These are phyloP conservation scores for Probaryconus sp. DNA, from an alignment of 1,140 invertebrate genomes.

Conservation along the genomic window DNA sequence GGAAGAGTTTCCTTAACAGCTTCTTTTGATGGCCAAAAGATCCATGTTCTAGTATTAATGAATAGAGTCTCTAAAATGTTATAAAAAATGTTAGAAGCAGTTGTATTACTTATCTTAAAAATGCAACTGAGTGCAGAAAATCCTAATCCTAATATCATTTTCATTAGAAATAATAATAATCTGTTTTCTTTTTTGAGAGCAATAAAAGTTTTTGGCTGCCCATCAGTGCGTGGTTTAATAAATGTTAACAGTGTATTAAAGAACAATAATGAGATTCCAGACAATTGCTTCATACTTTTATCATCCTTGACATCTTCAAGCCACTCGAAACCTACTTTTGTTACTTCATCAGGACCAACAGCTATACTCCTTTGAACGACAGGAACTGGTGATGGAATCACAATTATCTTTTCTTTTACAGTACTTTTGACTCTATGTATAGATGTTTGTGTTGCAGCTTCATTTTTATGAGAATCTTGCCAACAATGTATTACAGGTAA, in stretches of 20 bases:
- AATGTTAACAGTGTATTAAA: background rate
- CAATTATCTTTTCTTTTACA: too few species aligned
- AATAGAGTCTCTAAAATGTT: background rate
- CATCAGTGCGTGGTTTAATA: background rate
- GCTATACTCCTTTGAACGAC: background rate
- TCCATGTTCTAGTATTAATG: background rate
- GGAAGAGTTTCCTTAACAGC: background rate
- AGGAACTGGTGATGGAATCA: too few species aligned
- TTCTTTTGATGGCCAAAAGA: constrained; percentile 1
- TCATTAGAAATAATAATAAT: constrained; percentile 1
- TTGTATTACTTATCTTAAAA: background rate
- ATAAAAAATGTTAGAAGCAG: background rate
- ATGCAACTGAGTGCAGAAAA: background rate
- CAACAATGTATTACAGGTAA: too few species aligned
- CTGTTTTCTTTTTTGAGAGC: background rate
- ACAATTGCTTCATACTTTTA: background rate
- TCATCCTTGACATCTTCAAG: background rate
- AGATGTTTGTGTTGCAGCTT: too few species aligned
- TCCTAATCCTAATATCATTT: background rate
- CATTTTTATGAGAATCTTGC: too few species aligned
- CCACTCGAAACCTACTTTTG: background rate
- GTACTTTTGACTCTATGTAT: too few species aligned
- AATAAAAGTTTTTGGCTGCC: background rate
- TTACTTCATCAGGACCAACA: background rate
- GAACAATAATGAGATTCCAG: background rate